These are phyloP conservation scores for Morone chrysops DNA, from an alignment of 2,113 vertebrate genomes.

Conservation along the genomic window DNA sequence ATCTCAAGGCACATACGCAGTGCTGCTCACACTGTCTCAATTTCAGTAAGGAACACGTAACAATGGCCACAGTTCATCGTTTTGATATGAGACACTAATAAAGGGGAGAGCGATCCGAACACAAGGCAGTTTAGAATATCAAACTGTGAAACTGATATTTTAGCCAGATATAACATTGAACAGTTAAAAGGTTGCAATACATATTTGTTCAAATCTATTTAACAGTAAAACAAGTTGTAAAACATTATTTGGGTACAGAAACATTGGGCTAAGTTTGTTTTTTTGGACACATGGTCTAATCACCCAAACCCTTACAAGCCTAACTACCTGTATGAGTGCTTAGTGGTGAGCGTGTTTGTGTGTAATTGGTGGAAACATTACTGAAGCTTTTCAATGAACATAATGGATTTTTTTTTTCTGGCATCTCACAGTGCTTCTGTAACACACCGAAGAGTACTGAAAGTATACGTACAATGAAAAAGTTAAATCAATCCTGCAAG, in stretches of 20 bases:
- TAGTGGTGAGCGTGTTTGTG: constrained; percentile 76
- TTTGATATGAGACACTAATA: constrained; percentile 77
- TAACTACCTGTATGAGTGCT: constrained; percentile 82
- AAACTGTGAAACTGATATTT: constrained; percentile 56
- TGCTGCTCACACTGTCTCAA: constrained; percentile 83
- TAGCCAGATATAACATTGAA: constrained; percentile 74
- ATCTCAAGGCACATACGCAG: constrained; percentile 87
- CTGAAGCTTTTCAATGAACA: constrained; percentile 68
- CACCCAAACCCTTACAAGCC: constrained; percentile 91
- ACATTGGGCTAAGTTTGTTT: constrained; percentile 58
- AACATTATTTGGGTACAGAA: constrained; percentile 61
- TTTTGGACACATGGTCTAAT: constrained; percentile 74
- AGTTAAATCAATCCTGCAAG: constrained; percentile 98
- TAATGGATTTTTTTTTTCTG: constrained; percentile 68
- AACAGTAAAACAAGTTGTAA: constrained; percentile 47
- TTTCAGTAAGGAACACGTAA: constrained; percentile 73
- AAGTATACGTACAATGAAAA: constrained; percentile 86
- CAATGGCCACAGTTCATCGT: constrained; percentile 62
- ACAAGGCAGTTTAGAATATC: constrained; percentile 74
- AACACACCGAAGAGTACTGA: constrained; percentile 80
- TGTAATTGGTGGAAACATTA: constrained; percentile 71
- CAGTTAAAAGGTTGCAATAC: constrained; percentile 68
- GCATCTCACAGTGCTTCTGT: constrained; percentile 89
- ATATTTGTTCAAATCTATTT: constrained; percentile 56
- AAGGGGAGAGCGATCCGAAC: constrained; percentile 78